Base-by-base conservation (phyloP, 1,140 invertebrate species). In the Eciton burchellii region DNA sequence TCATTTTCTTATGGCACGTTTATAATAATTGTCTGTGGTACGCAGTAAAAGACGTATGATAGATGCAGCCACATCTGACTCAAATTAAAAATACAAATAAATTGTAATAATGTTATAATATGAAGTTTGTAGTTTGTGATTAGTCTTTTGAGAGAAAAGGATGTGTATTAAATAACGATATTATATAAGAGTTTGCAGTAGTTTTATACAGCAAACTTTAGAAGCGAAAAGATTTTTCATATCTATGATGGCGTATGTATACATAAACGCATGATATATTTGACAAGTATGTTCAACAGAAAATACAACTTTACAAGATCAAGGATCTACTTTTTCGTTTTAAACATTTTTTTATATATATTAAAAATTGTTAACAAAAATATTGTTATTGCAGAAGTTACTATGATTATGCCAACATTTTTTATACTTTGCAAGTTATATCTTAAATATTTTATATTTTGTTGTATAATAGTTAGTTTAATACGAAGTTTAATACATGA, bases 1-100 rank as follows among this genome's bases (percentile, higher is more conserved):
- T 91, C 91, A 91, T 92, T 93, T 94, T 94, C 92, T 93, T 92
- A 94, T 93, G 92, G 89, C 92, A 94, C 92, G 88, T 93, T 93
- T 92, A 93, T 92, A 91, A 91, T 91, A 90, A 90, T 88, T 89
- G 86, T 91, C 86, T 89, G 89, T 90, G 88, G 85, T 91, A 92
- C 74, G 88, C 90, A 90, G 43, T 77, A 81, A 90, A 90, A 85
- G 90, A 87, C 83, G 89, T 89, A 90, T 90, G 73, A 84, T 87
- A 86, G 85, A 87, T 56, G 63, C 82, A 85, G 81, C 71, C 74
- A 86, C 84, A 72, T 90, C 85, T 83, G 82, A 83, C 84, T 92
- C 74, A 79, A 90, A 90, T 89, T 89, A 83, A 81, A 89, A 89
- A 83, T 91, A 90, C 70, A 81, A 91, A 90, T 90, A 89, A 91